These are phyloP conservation scores for Caradrina clavipalpis DNA, from an alignment of 2,888 invertebrate genomes.

Conservation along the genomic window DNA sequence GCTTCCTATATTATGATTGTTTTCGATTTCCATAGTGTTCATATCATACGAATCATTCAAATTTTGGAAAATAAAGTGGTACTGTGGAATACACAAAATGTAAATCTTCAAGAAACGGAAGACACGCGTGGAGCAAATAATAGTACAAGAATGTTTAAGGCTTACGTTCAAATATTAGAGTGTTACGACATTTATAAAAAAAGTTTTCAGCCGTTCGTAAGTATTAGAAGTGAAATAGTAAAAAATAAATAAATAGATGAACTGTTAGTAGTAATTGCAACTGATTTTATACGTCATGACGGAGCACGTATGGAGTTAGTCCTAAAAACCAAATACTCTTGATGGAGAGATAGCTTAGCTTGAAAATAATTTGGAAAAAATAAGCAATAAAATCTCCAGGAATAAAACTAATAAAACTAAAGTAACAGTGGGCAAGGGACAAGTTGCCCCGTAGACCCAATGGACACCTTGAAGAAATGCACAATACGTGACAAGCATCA, in stretches of 20 bases:
- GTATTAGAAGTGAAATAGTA: constrained; percentile 12
- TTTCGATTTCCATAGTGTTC: constrained; percentile 19
- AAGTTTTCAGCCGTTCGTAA: constrained; percentile 15
- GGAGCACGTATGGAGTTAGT: too few species aligned
- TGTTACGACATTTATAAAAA: constrained; percentile 26
- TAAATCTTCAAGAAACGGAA: not conserved
- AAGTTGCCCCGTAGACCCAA: too few species aligned
- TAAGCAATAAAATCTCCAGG: too few species aligned
- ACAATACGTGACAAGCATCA: too few species aligned
- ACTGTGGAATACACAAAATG: constrained; percentile 27
- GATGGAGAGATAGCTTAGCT: too few species aligned
- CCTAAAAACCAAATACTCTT: too few species aligned
- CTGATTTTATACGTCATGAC: too few species aligned
- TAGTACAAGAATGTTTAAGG: constrained; percentile 21
- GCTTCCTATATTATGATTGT: not conserved
- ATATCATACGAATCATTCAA: constrained; percentile 11
- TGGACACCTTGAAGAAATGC: too few species aligned
- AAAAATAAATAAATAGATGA: not conserved
- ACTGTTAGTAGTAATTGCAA: too few species aligned
- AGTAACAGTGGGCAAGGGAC: too few species aligned
- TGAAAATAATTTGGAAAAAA: too few species aligned
- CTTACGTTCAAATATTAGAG: constrained; percentile 15
- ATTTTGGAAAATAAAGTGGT: constrained; percentile 26
- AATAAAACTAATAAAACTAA: too few species aligned
- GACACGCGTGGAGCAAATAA: not conserved